Conservation (phyloP, 2,797 vertebrate genomes). For the Gobionotothen gibberifrons region DNA sequence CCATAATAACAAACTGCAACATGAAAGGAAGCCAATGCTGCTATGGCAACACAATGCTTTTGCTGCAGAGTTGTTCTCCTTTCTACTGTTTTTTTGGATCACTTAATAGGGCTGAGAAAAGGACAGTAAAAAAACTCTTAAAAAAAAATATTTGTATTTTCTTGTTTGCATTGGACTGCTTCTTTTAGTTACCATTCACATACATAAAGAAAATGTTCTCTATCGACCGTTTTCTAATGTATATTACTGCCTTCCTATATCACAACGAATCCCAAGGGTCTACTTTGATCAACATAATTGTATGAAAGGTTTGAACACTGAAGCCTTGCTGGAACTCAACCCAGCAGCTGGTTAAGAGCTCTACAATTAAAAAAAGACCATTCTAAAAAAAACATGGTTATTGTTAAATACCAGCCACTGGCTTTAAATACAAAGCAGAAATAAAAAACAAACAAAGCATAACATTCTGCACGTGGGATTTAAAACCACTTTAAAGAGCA, state of each 20-base stretch:
- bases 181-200: conserved; percentile 8
- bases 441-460: conserved; percentile 3
- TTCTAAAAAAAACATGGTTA: conserved; percentile 1
- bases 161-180: neutral
- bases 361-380: conserved; percentile 11
- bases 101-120: conserved; percentile 18
- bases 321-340: conserved; percentile 14
- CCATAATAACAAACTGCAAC: conserved; percentile 48
- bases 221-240: neutral
- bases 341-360: conserved; percentile 16
- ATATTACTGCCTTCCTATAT: neutral
- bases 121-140: conserved; percentile 16
- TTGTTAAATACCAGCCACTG: conserved; percentile 18
- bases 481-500: conserved; percentile 24
- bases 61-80: conserved; percentile 6
- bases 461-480: conserved; percentile 14
- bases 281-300: neutral
- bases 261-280: conserved; percentile 1
- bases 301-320: conserved; percentile 16
- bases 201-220: neutral
- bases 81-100: conserved; percentile 3
- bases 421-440: conserved; percentile 9
- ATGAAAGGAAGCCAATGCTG: conserved; percentile 56
- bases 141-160: conserved; percentile 15
- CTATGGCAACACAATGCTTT: conserved; percentile 34